These are phyloP conservation scores for Tethea ocularis DNA, from an alignment of 2,888 invertebrate genomes.

Conservation along the genomic window DNA sequence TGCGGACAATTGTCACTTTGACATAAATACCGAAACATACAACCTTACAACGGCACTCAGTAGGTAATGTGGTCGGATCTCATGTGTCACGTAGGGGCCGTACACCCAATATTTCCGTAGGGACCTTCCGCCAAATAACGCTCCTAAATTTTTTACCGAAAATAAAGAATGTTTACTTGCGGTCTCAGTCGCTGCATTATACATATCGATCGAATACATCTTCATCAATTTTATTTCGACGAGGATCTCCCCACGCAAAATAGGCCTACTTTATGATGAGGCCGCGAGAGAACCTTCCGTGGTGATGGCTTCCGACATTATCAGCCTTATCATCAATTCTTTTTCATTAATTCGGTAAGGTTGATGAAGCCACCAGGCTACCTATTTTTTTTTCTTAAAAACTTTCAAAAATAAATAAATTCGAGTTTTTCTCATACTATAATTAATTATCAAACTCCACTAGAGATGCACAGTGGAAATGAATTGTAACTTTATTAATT, in stretches of 20 bases:
- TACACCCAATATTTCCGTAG: constrained; percentile 58
- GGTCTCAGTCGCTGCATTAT: neutral
- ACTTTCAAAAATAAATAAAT: too few species aligned
- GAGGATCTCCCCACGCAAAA: too few species aligned
- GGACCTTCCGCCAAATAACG: constrained; percentile 52
- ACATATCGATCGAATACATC: too few species aligned
- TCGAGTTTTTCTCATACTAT: too few species aligned
- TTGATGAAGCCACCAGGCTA: too few species aligned
- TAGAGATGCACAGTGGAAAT: constrained; percentile 41
- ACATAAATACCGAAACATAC: constrained; percentile 2
- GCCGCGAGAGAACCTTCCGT: constrained; percentile 16
- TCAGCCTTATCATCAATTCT: constrained; percentile 71
- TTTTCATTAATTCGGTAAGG: too few species aligned
- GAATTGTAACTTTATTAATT: constrained; percentile 40
- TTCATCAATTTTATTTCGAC: too few species aligned
- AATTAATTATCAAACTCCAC: constrained; percentile 65
- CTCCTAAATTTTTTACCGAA: constrained; percentile 50
- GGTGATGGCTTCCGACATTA: constrained; percentile 55
- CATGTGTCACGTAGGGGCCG: constrained; percentile 59
- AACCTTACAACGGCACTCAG: constrained; percentile 35
- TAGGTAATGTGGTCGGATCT: too few species aligned
- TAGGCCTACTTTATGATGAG: too few species aligned
- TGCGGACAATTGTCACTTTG: neutral
- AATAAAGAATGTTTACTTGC: constrained; percentile 27
- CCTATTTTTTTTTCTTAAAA: too few species aligned